A percentile compares a stretch with the other conserved stretches of the same genome.
Conservation (phyloP, 2,888 invertebrate genomes). For the Melinopterus prodromus region DNA sequence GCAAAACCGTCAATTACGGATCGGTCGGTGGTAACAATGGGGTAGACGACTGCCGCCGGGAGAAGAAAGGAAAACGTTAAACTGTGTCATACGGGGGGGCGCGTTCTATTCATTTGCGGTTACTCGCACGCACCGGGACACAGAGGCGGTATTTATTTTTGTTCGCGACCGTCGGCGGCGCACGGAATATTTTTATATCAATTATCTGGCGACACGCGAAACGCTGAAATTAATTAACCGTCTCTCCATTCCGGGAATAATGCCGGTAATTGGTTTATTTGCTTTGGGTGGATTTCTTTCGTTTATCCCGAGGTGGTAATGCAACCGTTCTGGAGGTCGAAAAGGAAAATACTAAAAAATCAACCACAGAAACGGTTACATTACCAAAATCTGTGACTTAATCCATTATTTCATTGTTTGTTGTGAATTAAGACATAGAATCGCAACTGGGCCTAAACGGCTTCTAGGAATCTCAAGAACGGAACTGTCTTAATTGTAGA, state of each 20-base stretch:
- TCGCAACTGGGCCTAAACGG: too few species aligned
- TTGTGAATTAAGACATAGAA: too few species aligned
- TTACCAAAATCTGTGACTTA: too few species aligned
- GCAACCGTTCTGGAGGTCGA: neutral
- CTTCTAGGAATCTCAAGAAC: too few species aligned
- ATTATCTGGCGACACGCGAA: neutral
- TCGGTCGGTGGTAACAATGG: neutral
- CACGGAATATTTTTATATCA: conserved; percentile 4
- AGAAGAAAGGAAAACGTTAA: neutral
- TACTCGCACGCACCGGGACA: neutral
- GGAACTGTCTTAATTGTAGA: too few species aligned
- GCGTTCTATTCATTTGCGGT: neutral
- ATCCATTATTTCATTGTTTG: too few species aligned
- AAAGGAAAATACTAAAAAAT: too few species aligned
- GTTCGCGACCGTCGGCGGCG: neutral
- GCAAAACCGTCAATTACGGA: neutral
- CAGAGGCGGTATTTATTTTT: neutral
- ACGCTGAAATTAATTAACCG: neutral
- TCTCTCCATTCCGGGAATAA: neutral
- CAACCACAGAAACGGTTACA: too few species aligned
- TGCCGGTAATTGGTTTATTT: neutral
- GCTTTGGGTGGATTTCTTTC: neutral
- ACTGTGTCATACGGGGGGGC: neutral
- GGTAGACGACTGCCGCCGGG: neutral
- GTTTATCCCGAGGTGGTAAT: neutral